Base-by-base conservation (phyloP, 2,797 vertebrate species). In the Lacerta bilineata region DNA sequence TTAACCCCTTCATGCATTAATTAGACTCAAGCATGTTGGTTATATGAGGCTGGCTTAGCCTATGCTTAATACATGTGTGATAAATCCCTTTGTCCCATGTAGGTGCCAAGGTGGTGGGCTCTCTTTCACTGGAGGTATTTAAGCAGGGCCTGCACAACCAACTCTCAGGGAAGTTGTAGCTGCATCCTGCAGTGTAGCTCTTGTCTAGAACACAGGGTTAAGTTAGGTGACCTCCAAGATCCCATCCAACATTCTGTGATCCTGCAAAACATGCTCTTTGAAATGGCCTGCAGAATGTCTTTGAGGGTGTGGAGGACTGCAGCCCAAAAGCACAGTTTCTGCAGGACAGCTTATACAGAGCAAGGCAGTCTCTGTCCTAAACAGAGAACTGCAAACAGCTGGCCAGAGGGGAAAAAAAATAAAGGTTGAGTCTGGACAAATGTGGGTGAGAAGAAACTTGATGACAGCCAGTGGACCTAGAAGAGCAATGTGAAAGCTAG, bases 371-470 rank as follows among this genome's bases (percentile, higher is more conserved):
- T 46, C 61, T 23, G 6, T 18, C 76, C 75, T 66, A 23, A 55
- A 55, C 8, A 87, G 39, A 66, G 59, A 76, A 76, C 61, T 81
- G 69, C 71, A 59, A 75, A 75, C 80, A 87, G 55, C 82, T 87
- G 55, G 50, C 69, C 15, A 25, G 59, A n/a, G 3, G 41, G 11
- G 36, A 41, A 33, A 75, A 50, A 13, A 6, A 50, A 13, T 11
- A 59, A 74, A 20, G 39, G 39, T 46, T 82, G 79, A 75, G 17
- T 43, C 29, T 74, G 29, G 72, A 66, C 29, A 86, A 66, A n/a
- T 50, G 59, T 82, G 71, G 29, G 86, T 76, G 59, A 87, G 71
- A 50, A 82, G 71, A 87, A 82, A 75, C 55, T 74, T 80, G 55
- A n/a, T 29, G 86, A 74, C 50, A 74, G 68, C 11, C 69, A 74